Evolutionary conservation across 1,140 invertebrate genomes (phyloP).

Genomic region (Drosophila bocki): DNA sequence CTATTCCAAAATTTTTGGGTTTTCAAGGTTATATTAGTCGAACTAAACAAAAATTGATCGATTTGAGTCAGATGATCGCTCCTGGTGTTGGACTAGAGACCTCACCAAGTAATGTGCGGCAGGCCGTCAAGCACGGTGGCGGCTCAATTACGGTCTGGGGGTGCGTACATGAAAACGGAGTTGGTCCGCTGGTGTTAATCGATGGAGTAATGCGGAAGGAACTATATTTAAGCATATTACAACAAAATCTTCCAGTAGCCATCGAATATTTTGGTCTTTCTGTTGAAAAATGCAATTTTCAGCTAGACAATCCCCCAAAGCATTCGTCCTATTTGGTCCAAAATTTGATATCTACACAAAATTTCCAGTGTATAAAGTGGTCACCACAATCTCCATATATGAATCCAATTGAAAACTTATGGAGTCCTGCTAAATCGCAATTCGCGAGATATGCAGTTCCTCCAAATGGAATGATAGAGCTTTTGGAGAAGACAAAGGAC

Average conservation of each 20-base stretch:
- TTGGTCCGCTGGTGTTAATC: background rate
- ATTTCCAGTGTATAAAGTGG: background rate
- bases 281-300: background rate
- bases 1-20: no score
- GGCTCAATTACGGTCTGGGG: background rate
- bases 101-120: no score
- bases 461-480: no score
- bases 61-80: no score
- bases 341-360: background rate
- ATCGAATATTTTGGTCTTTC: background rate
- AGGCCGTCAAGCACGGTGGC: background rate
- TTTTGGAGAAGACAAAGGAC: background rate
- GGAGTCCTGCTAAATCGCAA: background rate
- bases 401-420: slow-evolving; percentile 1
- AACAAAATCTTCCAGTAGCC: background rate
- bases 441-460: no score
- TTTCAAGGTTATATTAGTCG: no score
- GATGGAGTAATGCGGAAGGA: background rate
- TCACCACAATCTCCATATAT: background rate
- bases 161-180: background rate
- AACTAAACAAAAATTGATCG: no score
- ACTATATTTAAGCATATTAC: no score
- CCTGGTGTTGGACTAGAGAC: no score
- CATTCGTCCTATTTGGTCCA: background rate
- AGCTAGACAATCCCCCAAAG: background rate